Conservation (phyloP, 2,797 vertebrate genomes). For the Champsocephalus gunnari region DNA sequence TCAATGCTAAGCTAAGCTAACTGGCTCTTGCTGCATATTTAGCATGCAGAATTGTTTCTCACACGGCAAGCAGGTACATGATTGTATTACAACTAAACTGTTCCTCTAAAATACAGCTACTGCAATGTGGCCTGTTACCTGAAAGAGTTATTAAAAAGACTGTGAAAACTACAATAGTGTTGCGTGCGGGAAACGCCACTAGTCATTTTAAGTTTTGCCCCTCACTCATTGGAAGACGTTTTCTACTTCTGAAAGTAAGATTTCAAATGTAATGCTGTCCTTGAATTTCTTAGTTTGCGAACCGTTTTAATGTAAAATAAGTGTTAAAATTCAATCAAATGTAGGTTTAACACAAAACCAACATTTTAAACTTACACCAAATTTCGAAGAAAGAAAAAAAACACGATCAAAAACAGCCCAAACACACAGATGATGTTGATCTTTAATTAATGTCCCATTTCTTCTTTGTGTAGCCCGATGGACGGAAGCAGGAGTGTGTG, state of each 20-base stretch:
- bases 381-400: neutral
- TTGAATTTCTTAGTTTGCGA: neutral
- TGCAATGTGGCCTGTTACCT: neutral
- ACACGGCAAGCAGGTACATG: neutral
- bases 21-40: neutral
- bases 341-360: neutral
- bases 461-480: constrained; percentile 77
- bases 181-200: neutral
- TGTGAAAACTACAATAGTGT: neutral
- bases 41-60: neutral
- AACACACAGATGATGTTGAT: constrained; percentile 6
- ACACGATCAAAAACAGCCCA: neutral
- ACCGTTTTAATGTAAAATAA: neutral
- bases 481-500: constrained; percentile 86
- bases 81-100: neutral
- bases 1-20: neutral
- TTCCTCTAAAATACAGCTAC: neutral
- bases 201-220: neutral
- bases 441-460: constrained; percentile 7
- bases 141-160: neutral
- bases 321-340: no score
- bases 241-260: neutral
- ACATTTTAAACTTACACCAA: no score
- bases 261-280: no score
- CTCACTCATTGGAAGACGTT: neutral